Evolutionary conservation across 2,797 vertebrate species (phyloP).

Genomic region (Microcaecilia unicolor): DNA sequence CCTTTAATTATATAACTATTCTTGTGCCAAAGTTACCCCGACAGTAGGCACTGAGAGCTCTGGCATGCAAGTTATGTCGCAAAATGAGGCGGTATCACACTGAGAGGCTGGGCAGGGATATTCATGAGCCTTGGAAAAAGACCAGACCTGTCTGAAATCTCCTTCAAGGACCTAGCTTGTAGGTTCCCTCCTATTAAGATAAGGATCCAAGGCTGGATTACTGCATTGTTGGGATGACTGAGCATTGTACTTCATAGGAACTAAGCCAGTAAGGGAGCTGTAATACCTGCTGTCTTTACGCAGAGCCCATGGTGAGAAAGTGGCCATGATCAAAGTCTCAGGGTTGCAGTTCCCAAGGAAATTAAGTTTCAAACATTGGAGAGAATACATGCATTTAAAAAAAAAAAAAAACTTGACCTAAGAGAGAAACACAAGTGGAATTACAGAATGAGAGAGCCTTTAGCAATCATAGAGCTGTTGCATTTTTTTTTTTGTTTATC

Average conservation of each 20-base stretch:
- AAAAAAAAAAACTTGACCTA: too few species aligned
- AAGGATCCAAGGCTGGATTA: background rate
- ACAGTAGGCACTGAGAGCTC: background rate
- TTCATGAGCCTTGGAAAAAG: background rate
- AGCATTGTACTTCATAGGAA: background rate
- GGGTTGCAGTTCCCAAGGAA: too few species aligned
- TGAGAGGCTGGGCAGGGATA: background rate
- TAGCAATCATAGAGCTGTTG: too few species aligned
- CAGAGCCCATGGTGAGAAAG: background rate
- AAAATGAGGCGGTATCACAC: slow-evolving; percentile 12
- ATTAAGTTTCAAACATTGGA: too few species aligned
- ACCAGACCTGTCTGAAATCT: background rate
- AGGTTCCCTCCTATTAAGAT: background rate
- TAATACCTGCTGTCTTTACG: fast-evolving
- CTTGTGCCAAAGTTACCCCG: slow-evolving; percentile 5
- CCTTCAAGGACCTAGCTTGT: fast-evolving
- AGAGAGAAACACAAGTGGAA: too few species aligned
- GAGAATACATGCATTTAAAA: too few species aligned
- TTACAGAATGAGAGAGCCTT: too few species aligned
- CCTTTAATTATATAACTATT: background rate
- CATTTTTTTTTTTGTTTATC: too few species aligned
- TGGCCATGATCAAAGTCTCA: too few species aligned
- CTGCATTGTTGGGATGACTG: background rate
- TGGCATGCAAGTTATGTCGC: slow-evolving; percentile 12
- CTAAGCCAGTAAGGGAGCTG: background rate